A percentile compares a stretch with the other conserved stretches of the same genome.
Conservation (phyloP, 2,888 invertebrate species). For the Schrankia costaestrigalis region DNA sequence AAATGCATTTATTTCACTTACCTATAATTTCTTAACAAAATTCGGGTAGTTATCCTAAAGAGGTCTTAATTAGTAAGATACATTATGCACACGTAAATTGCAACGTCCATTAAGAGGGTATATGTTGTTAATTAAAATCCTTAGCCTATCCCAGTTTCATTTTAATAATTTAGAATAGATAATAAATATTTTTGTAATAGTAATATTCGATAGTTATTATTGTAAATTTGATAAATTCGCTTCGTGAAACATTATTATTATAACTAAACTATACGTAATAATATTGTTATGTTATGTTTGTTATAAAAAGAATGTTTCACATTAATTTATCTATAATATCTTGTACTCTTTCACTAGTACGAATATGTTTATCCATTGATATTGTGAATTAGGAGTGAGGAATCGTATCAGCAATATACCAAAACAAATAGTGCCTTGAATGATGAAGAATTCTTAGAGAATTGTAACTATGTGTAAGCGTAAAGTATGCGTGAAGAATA, state of each 20-base stretch:
- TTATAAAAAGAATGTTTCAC: slow-evolving; percentile 39
- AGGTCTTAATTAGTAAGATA: too few relatives aligned
- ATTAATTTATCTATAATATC: slow-evolving; percentile 47
- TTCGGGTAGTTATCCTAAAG: slow-evolving; percentile 49
- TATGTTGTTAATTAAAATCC: slow-evolving; percentile 76
- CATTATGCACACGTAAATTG: slow-evolving; percentile 46
- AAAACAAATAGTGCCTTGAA: slow-evolving; percentile 78
- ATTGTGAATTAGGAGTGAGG: slow-evolving; percentile 77
- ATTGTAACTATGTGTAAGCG: slow-evolving; percentile 57
- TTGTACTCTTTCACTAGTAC: slow-evolving; percentile 64
- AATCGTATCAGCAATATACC: slow-evolving; percentile 80
- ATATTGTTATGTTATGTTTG: slow-evolving; percentile 9
- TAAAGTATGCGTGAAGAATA: slow-evolving; percentile 45
- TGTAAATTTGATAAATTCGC: slow-evolving; percentile 52
- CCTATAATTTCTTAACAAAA: slow-evolving; percentile 46
- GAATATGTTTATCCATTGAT: slow-evolving; percentile 66
- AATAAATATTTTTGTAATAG: slow-evolving; percentile 79
- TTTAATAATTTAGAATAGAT: slow-evolving; percentile 74
- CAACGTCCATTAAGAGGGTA: slow-evolving; percentile 66
- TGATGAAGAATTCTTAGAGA: slow-evolving; percentile 62
- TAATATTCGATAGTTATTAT: slow-evolving; percentile 69
- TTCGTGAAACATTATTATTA: slow-evolving; percentile 37
- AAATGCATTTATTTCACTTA: slow-evolving; percentile 64
- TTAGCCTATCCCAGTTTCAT: slow-evolving; percentile 74
- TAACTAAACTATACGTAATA: slow-evolving; percentile 16